Conservation (phyloP, 1,140 invertebrate species). For the Pseudomyrmex gracilis region DNA sequence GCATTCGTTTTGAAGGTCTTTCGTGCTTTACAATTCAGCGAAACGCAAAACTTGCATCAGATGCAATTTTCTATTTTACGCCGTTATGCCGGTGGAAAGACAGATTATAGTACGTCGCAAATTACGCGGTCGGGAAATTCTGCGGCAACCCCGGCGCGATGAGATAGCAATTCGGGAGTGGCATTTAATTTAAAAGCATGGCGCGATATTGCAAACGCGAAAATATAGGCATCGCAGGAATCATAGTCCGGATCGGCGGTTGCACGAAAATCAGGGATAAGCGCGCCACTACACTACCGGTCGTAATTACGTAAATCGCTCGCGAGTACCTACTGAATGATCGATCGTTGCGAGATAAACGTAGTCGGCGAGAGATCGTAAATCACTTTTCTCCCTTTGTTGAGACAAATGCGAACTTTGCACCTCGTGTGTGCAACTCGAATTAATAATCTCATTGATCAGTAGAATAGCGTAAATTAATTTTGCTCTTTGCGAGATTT, state of each 20-base stretch:
- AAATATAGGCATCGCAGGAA: not conserved
- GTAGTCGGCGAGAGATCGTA: conserved; percentile 8
- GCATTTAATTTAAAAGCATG: conserved; percentile 31
- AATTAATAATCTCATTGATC: conserved; percentile 14
- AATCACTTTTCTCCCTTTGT: not conserved
- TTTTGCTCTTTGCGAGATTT: too few relatives aligned
- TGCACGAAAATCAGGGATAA: not conserved
- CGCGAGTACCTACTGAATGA: not conserved
- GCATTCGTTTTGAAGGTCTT: not conserved
- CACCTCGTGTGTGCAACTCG: not conserved
- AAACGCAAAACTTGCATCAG: not conserved
- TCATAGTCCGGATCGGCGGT: not conserved
- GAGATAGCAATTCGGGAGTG: conserved; percentile 14
- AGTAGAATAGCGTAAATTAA: conserved; percentile 9
- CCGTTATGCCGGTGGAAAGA: not conserved
- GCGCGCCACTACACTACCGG: not conserved
- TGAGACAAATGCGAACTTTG: not conserved
- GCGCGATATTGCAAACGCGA: not conserved
- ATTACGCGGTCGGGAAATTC: conserved; percentile 10
- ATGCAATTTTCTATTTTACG: conserved; percentile 18
- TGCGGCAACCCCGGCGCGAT: not conserved
- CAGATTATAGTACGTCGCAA: not conserved
- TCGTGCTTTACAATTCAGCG: not conserved
- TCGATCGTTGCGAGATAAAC: conserved; percentile 3
- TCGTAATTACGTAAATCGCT: conserved; percentile 9